Percentiles rank a stretch among this genome's conserved stretches.
Evolutionary conservation across 2,113 vertebrate species (phyloP).

Genomic region (Arizona elegans): DNA sequence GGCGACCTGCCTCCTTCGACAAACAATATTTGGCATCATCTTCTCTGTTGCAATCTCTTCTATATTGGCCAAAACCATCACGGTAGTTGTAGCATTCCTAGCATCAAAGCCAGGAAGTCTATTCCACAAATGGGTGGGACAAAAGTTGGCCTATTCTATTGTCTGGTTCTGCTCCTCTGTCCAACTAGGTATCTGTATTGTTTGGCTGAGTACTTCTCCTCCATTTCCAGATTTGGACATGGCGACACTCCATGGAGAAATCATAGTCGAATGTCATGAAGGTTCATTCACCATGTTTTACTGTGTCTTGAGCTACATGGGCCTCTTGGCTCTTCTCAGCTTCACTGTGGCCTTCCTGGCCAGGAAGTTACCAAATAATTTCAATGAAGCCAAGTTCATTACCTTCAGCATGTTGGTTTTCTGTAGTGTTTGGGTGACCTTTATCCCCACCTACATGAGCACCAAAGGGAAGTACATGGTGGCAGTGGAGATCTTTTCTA

Average conservation of each 20-base stretch:
- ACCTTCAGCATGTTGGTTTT: background rate
- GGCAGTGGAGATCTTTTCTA: constrained; percentile 4
- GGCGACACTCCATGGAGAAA: background rate
- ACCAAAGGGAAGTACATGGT: background rate
- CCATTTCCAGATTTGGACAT: too few species aligned
- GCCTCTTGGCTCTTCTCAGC: too few species aligned
- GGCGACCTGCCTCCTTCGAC: too few species aligned
- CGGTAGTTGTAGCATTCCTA: background rate
- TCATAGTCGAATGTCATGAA: background rate
- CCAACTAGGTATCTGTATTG: background rate
- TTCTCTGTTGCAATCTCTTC: background rate
- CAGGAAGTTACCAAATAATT: too few species aligned
- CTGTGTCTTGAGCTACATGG: too few species aligned
- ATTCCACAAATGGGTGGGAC: background rate
- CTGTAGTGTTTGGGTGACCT: background rate
- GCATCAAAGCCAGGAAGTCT: background rate
- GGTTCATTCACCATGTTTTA: background rate
- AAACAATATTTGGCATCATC: background rate
- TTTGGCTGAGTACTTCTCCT: background rate
- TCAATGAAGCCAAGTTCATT: too few species aligned
- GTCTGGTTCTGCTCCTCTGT: background rate
- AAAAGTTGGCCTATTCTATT: background rate
- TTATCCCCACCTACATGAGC: background rate
- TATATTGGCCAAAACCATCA: background rate
- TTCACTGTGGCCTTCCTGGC: too few species aligned